These are phyloP conservation scores for Urocitellus parryii DNA, from an alignment of 2,113 vertebrate genomes.

Conservation along the genomic window DNA sequence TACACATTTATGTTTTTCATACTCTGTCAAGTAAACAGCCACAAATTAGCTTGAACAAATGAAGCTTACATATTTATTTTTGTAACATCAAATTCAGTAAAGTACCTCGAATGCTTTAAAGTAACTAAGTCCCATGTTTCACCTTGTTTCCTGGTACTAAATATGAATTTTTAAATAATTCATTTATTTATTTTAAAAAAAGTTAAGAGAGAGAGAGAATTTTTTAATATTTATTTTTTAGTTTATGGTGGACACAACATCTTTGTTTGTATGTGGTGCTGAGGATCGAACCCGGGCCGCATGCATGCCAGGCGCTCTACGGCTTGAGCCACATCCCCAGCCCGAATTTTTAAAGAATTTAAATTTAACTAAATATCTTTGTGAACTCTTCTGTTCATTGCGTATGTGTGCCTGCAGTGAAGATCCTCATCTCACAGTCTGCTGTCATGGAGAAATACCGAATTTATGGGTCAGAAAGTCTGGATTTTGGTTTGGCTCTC, in stretches of 20 bases:
- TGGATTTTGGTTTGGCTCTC: background rate
- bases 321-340: too few species aligned
- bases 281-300: too few species aligned
- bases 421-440: background rate
- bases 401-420: too few species aligned
- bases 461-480: background rate
- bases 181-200: too few species aligned
- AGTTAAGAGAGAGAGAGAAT: too few species aligned
- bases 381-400: background rate
- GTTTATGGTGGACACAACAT: too few species aligned
- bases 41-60: constrained; percentile 21
- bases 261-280: too few species aligned
- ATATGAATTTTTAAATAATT: constrained; percentile 18
- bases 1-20: background rate
- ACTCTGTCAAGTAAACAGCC: constrained; percentile 6
- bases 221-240: too few species aligned
- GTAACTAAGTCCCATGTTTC: background rate
- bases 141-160: constrained; percentile 7
- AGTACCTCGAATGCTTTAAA: constrained; percentile 7
- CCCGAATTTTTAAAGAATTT: constrained; percentile 1
- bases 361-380: background rate
- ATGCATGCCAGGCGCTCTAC: too few species aligned
- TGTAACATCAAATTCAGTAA: background rate
- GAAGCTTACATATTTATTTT: background rate
- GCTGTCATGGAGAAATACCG: background rate